Evolutionary conservation across 2,888 invertebrate species (phyloP), one percentile per base, ranked within the genome.

Genomic region (Operophtera brumata): DNA sequence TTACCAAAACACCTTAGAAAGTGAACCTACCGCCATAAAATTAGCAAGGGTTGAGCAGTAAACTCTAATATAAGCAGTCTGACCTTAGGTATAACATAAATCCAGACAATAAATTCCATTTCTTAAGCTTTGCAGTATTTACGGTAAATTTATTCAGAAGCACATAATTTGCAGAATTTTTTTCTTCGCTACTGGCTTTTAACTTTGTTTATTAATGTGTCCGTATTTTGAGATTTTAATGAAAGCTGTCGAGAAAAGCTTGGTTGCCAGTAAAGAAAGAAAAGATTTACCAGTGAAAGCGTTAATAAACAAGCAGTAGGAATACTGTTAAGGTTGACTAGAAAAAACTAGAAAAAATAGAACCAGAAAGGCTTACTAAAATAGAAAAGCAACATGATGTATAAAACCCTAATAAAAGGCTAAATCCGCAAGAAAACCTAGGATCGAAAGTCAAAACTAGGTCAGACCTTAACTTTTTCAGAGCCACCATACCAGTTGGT

Each of bases 111-210:
- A 55, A 52, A 40, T 52, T 55, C 54, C 55, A 55, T 50, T 60
- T 52, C 42, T 60, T 59, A 55, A 54, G 57, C 55, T 41, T 49
- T 46, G 53, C 37, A 41, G 55, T 50, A 52, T 62, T 64, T 55
- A 57, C 55, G 58, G 50, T 40, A 57, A 59, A 60, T 64, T 64
- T 64, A 64, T 62, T 57, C 57, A 54, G 53, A 56, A 61, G 55
- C 55, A 57, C 59, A 50, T 57, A 58, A 59, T 56, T 62, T 39
- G 39, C 10, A 26, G 39, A 47, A 35, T 43, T 50, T 43, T 51
- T 56, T 39, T 47, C 45, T 47, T 51, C 35, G 41, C 37, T 14
- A 26, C 40, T 47, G 47, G 43, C 43, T 30, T 41, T 41, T 36
- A 47, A 40, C 40, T 47, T 46, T 45, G 42, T 54, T 57, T 44